Conservation (phyloP, 2,888 invertebrate genomes). For the Byasa hedistus region DNA sequence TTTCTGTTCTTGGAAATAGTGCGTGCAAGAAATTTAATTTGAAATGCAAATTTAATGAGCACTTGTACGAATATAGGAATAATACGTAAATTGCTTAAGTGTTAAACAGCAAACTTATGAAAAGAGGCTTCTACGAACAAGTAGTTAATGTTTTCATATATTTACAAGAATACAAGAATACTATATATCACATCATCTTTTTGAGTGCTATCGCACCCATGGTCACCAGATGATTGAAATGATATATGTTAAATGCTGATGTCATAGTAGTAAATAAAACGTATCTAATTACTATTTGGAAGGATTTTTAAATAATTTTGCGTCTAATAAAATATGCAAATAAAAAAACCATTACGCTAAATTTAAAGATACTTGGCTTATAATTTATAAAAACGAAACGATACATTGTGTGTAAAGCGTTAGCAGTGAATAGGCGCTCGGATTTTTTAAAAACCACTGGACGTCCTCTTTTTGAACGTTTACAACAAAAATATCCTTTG, state of each 20-base stretch:
- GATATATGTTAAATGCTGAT: no score
- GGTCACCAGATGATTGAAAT: no score
- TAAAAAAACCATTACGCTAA: neutral
- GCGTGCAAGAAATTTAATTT: conserved; percentile 14
- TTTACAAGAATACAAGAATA: no score
- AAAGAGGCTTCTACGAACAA: no score
- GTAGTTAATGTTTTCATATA: no score
- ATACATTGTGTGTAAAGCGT: neutral
- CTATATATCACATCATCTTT: no score
- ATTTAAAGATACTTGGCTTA: neutral
- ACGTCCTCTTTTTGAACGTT: conserved; percentile 8
- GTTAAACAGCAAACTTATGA: neutral
- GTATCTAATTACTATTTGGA: no score
- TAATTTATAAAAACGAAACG: neutral
- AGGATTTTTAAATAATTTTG: no score
- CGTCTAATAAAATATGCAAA: no score
- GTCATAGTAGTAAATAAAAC: no score
- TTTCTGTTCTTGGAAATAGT: conserved; percentile 19
- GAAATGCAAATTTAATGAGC: conserved; percentile 11
- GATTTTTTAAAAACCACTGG: conserved; percentile 11
- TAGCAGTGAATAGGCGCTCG: neutral
- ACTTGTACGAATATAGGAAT: neutral
- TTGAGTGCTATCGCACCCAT: no score
- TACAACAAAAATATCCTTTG: conserved; percentile 16
- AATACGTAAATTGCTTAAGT: neutral